Conservation (phyloP, 2,113 vertebrate genomes). For the Catharus fuscescens region DNA sequence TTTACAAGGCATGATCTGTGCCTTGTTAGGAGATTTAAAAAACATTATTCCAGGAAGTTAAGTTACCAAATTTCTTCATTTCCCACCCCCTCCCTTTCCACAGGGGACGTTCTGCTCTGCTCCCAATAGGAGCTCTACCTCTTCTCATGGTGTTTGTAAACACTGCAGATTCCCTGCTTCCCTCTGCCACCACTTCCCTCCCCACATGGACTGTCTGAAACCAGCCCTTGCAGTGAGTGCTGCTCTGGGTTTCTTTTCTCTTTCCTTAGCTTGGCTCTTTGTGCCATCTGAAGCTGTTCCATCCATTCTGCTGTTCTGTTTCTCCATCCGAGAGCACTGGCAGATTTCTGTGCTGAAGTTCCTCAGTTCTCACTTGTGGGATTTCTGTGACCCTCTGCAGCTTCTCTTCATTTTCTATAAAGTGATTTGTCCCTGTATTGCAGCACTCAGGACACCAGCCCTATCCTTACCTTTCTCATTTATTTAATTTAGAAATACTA, state of each 20-base stretch:
- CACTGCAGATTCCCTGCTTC: neutral
- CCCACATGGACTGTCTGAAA: neutral
- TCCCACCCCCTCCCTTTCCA: neutral
- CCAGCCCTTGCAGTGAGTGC: neutral
- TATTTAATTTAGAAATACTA: neutral
- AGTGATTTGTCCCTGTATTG: neutral
- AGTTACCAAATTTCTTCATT: neutral
- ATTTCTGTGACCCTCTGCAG: neutral
- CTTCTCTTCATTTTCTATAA: neutral
- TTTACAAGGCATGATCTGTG: neutral
- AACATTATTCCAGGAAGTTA: conserved; percentile 28
- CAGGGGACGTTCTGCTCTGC: neutral
- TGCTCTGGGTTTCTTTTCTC: neutral
- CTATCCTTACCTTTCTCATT: neutral
- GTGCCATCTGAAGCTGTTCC: neutral
- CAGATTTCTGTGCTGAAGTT: neutral
- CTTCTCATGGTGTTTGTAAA: conserved; percentile 28
- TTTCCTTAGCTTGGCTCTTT: neutral
- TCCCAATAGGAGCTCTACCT: neutral
- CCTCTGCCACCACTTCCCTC: neutral
- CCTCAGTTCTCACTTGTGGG: neutral
- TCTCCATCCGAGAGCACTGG: neutral
- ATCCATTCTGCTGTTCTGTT: neutral
- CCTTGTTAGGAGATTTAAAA: neutral
- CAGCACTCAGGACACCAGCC: neutral